phyloP scores from a whole-genome alignment of 2,113 vertebrate genomes.

The Hippotragus niger region DNA sequence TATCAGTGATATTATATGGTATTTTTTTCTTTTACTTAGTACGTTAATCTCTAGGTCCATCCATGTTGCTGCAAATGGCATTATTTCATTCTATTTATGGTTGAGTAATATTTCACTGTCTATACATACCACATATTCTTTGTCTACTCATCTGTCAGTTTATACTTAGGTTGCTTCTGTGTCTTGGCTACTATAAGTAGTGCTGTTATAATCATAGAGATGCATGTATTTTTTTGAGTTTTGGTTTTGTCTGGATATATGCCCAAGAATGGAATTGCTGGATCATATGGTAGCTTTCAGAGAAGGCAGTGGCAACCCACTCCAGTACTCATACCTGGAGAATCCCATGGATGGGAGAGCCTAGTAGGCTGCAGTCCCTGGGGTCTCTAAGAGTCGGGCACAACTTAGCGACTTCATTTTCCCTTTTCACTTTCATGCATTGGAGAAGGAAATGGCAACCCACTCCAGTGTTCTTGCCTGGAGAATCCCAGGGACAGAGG shows the following conservation, averaged over 20 bases:
- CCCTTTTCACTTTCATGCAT: too few species aligned
- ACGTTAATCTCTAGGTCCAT: background rate
- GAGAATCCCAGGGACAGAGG: too few species aligned
- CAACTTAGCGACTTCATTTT: too few species aligned
- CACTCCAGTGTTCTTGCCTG: too few species aligned
- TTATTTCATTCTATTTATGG: background rate
- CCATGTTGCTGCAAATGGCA: background rate
- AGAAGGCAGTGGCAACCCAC: too few species aligned
- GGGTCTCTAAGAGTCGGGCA: accelerated
- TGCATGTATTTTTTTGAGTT: background rate
- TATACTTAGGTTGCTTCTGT: background rate
- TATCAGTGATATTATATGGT: background rate
- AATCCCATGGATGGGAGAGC: too few species aligned
- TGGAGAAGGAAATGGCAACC: too few species aligned
- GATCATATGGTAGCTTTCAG: background rate
- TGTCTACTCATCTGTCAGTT: background rate
- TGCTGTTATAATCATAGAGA: background rate
- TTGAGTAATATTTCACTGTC: background rate
- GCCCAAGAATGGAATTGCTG: background rate
- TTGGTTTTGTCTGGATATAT: background rate
- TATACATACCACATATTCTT: background rate
- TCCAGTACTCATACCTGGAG: too few species aligned
- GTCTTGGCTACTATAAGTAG: background rate
- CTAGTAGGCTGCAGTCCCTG: too few species aligned
- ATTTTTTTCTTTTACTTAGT: background rate